A percentile compares a stretch with the other conserved stretches of the same genome.
These are phyloP conservation scores for Trichogramma evanescens DNA, from an alignment of 2,888 invertebrate genomes.

Conservation along the genomic window DNA sequence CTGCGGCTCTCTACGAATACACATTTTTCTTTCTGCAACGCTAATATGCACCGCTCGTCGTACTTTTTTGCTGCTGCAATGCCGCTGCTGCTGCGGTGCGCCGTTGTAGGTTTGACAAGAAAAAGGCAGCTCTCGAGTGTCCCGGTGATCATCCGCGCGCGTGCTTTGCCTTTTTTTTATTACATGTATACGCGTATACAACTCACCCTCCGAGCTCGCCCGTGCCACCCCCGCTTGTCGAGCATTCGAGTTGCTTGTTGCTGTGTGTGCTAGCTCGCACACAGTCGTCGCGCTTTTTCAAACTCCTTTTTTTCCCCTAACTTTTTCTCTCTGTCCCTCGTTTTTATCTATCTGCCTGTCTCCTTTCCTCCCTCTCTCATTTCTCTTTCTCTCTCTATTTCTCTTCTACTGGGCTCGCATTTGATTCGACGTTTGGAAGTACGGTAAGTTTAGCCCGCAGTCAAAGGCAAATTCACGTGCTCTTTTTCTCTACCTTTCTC, in stretches of 20 bases:
- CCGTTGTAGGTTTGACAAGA: too few relatives aligned
- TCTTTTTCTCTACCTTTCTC: background rate
- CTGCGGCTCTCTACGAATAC: too few relatives aligned
- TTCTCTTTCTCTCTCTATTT: constrained; percentile 11
- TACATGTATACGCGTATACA: too few relatives aligned
- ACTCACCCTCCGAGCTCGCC: too few relatives aligned
- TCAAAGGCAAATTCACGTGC: constrained; percentile 14
- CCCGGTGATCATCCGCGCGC: too few relatives aligned
- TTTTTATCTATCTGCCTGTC: background rate
- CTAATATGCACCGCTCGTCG: background rate
- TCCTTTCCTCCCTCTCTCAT: background rate
- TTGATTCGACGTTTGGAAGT: constrained; percentile 1
- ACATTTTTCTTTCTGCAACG: background rate
- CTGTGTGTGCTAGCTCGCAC: background rate
- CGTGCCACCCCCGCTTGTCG: too few relatives aligned
- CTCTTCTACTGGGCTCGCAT: background rate
- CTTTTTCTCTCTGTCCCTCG: background rate
- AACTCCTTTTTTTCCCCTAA: too few relatives aligned
- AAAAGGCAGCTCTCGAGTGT: background rate
- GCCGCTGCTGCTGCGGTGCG: too few relatives aligned
- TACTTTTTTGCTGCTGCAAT: too few relatives aligned
- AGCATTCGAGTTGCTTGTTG: background rate
- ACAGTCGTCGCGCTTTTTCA: background rate
- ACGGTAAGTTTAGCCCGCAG: background rate
- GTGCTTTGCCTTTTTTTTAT: too few relatives aligned